Evolutionary conservation across 2,888 invertebrate genomes (phyloP).

Genomic region (Allophyes oxyacanthae): DNA sequence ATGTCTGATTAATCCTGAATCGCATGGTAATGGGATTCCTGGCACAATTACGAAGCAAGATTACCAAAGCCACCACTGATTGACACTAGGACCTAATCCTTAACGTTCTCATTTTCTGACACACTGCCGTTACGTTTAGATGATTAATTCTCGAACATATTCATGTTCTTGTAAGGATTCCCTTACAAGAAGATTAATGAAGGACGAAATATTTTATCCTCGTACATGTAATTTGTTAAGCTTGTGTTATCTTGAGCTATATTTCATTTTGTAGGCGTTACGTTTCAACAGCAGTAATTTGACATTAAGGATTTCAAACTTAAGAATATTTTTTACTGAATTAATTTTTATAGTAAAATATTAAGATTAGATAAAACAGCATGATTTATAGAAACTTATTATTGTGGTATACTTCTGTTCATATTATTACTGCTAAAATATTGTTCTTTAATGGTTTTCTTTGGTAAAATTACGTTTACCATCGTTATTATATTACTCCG

Average conservation of each 20-base stretch:
- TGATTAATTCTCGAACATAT: constrained; percentile 20
- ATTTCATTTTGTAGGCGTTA: constrained; percentile 20
- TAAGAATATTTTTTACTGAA: too few species aligned
- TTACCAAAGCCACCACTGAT: constrained; percentile 75
- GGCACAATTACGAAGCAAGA: constrained; percentile 74
- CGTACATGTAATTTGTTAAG: constrained; percentile 32
- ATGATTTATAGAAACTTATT: too few species aligned
- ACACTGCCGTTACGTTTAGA: constrained; percentile 46
- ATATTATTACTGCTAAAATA: too few species aligned
- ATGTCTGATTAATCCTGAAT: constrained; percentile 53
- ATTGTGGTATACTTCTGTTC: too few species aligned
- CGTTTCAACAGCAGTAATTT: constrained; percentile 4
- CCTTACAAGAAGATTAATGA: constrained; percentile 39
- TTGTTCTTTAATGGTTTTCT: too few species aligned
- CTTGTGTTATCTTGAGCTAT: constrained; percentile 22
- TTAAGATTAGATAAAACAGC: too few species aligned
- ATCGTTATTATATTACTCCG: too few species aligned
- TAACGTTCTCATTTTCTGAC: constrained; percentile 62
- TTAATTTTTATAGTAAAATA: too few species aligned
- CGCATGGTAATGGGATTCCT: constrained; percentile 70
- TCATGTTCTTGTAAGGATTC: too few species aligned
- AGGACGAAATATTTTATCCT: constrained; percentile 34
- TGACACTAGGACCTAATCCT: constrained; percentile 74
- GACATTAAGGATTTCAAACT: not conserved
- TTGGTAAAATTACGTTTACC: too few species aligned